Evolutionary conservation across 2,797 vertebrate genomes (phyloP).

Genomic region (Anableps anableps): DNA sequence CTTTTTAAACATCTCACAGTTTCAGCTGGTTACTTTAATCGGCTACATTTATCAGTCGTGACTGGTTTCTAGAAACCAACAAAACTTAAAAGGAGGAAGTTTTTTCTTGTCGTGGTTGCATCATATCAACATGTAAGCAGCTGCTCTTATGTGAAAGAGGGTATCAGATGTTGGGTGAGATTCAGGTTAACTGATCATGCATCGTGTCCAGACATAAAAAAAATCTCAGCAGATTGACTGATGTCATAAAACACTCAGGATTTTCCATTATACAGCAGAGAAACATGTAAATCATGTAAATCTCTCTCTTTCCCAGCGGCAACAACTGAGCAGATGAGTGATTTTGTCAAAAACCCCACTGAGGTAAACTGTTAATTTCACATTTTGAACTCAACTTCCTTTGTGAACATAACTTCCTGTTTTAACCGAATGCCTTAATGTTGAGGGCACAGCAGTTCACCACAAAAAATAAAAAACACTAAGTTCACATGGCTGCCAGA

Average conservation of each 20-base stretch:
- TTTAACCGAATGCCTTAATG: not conserved
- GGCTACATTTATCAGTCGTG: too few relatives aligned
- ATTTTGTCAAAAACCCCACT: not conserved
- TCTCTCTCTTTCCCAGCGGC: not conserved
- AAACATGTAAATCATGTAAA: not conserved
- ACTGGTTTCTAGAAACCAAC: too few relatives aligned
- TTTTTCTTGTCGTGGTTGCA: too few relatives aligned
- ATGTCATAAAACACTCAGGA: not conserved
- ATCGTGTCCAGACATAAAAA: not conserved
- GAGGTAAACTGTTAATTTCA: not conserved
- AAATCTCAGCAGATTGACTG: not conserved
- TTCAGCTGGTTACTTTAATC: too few relatives aligned
- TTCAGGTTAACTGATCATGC: not conserved
- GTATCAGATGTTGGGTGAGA: not conserved
- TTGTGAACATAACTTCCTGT: not conserved
- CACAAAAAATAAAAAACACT: too few relatives aligned
- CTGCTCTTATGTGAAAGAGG: not conserved
- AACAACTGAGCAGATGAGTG: not conserved
- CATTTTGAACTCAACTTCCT: constrained; percentile 4
- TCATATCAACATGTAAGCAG: not conserved
- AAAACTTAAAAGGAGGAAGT: too few relatives aligned
- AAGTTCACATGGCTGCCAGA: not conserved
- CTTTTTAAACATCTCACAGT: too few relatives aligned
- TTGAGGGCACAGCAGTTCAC: not conserved
- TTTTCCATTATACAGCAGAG: not conserved